Evolutionary conservation across 2,888 invertebrate genomes (phyloP).

Genomic region (Cryptus armator): DNA sequence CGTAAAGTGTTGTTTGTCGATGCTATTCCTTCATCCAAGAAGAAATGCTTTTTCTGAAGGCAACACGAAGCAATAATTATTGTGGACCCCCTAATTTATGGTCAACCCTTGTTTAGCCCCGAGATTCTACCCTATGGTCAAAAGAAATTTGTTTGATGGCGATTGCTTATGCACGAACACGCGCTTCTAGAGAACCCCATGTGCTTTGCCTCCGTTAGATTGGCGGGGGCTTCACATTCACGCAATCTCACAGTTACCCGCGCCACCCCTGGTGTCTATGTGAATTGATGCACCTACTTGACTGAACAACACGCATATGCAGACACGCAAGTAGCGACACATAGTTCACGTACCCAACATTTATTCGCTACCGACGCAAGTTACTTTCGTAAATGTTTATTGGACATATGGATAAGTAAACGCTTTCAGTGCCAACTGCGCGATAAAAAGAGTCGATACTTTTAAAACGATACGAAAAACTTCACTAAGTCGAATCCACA

Average conservation of each 20-base stretch:
- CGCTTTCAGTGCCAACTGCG: neutral
- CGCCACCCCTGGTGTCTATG: slow-evolving; percentile 72
- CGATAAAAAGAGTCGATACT: neutral
- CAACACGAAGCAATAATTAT: slow-evolving; percentile 32
- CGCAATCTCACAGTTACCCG: slow-evolving; percentile 77
- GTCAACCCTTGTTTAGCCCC: neutral
- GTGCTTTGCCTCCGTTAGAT: slow-evolving; percentile 37
- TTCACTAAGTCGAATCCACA: neutral
- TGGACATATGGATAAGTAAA: neutral
- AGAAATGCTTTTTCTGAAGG: neutral
- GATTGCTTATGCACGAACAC: slow-evolving; percentile 64
- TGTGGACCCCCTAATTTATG: slow-evolving; percentile 10
- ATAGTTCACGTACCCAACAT: slow-evolving; percentile 6
- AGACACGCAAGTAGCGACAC: slow-evolving; percentile 70
- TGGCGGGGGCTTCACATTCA: slow-evolving; percentile 63
- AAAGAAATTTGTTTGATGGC: slow-evolving; percentile 38
- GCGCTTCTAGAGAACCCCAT: slow-evolving; percentile 54
- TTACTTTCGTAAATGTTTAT: neutral
- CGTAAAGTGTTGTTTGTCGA: neutral
- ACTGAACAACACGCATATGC: slow-evolving; percentile 16
- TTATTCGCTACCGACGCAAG: neutral
- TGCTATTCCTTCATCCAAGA: neutral
- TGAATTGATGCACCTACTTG: slow-evolving; percentile 71
- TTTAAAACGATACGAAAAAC: neutral
- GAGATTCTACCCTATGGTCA: neutral